phyloP scores from a whole-genome alignment of 2,888 invertebrate species.

The Crematogaster levior region DNA sequence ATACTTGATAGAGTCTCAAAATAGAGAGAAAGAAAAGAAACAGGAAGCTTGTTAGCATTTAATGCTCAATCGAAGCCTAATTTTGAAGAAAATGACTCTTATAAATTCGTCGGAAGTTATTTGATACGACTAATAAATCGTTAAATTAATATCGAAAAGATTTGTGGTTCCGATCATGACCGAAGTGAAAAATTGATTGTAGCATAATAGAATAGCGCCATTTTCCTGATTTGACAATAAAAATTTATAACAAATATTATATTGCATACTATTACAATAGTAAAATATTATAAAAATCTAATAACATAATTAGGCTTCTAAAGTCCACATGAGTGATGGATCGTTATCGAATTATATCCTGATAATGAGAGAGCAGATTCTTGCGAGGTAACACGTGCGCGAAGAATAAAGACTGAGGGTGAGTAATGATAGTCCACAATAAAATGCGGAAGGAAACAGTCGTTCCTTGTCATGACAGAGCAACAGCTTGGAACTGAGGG shows the following conservation, averaged over 20 bases:
- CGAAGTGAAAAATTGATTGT: slow-evolving; percentile 6
- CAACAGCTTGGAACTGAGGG: slow-evolving; percentile 77
- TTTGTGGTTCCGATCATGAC: not conserved
- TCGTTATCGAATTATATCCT: slow-evolving; percentile 1
- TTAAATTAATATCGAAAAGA: slow-evolving; percentile 40
- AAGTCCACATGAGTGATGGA: not conserved
- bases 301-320: not conserved
- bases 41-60: slow-evolving; percentile 51
- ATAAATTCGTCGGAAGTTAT: slow-evolving; percentile 28
- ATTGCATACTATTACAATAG: not conserved
- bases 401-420: not conserved
- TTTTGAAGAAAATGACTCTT: slow-evolving; percentile 66
- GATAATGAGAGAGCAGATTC: slow-evolving; percentile 3
- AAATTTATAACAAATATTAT: not conserved
- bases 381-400: slow-evolving; percentile 34
- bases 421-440: slow-evolving; percentile 47
- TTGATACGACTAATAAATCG: slow-evolving; percentile 33
- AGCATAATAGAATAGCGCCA: not conserved
- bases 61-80: slow-evolving; percentile 60
- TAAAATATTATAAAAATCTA: not conserved
- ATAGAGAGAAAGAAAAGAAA: slow-evolving; percentile 16
- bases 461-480: slow-evolving; percentile 67
- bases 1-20: not conserved
- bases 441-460: slow-evolving; percentile 71
- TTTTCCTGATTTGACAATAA: not conserved